These are phyloP conservation scores for Cactoblastis cactorum DNA, from an alignment of 2,888 invertebrate species.

Conservation along the genomic window DNA sequence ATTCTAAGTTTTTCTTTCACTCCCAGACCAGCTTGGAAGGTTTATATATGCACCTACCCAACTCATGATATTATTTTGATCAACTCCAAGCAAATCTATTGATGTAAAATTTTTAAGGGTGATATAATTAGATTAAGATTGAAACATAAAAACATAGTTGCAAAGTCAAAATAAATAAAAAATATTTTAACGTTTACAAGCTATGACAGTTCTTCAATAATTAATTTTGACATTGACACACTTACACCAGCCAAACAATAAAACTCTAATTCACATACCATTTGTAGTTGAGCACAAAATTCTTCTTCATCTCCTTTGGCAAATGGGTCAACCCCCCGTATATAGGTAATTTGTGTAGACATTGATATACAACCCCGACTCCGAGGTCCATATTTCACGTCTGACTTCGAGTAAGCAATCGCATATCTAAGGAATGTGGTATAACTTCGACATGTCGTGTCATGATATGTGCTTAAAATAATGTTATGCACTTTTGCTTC, in stretches of 20 bases:
- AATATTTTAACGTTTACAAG: too few species aligned
- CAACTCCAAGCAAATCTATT: too few species aligned
- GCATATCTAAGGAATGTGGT: not conserved
- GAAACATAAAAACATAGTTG: too few species aligned
- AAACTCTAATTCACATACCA: not conserved
- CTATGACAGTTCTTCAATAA: not conserved
- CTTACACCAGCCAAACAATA: not conserved
- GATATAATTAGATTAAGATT: too few species aligned
- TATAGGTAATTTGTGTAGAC: slow-evolving; percentile 12
- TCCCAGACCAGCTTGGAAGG: too few species aligned
- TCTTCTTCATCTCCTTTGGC: slow-evolving; percentile 8
- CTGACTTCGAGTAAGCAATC: slow-evolving; percentile 5
- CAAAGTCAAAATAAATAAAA: too few species aligned
- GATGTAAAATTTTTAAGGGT: too few species aligned
- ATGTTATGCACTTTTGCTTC: too few species aligned
- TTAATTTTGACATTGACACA: not conserved
- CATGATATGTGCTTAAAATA: too few species aligned
- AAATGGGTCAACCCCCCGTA: slow-evolving; percentile 4
- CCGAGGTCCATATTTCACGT: slow-evolving; percentile 4
- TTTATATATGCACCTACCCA: too few species aligned
- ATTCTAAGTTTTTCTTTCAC: too few species aligned
- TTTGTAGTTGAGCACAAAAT: slow-evolving; percentile 3
- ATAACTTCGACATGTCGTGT: not conserved
- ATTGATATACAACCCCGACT: slow-evolving; percentile 9
- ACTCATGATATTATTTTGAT: too few species aligned